A percentile compares a stretch with the other conserved stretches of the same genome.
Conservation (phyloP, 2,113 vertebrate species). For the Leucopternis melanops region DNA sequence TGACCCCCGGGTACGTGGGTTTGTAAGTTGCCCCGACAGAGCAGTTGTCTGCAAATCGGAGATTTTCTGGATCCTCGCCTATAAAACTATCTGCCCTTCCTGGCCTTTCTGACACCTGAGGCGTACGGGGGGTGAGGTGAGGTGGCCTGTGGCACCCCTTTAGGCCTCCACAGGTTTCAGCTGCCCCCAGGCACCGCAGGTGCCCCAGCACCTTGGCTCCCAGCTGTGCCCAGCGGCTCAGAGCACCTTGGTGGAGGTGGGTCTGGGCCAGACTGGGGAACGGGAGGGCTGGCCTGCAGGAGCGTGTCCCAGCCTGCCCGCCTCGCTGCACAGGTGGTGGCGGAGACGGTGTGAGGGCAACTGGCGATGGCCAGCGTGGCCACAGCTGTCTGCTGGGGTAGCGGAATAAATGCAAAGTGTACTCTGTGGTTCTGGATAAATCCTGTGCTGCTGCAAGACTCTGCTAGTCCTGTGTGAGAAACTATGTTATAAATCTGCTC, state of each 20-base stretch:
- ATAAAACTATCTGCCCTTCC: neutral
- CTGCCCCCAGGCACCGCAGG: neutral
- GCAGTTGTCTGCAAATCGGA: neutral
- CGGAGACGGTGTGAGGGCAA: fast-evolving
- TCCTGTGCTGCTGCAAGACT: neutral
- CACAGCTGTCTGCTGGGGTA: fast-evolving
- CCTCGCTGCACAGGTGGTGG: fast-evolving
- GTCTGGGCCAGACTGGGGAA: fast-evolving
- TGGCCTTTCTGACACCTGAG: neutral
- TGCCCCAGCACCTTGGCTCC: fast-evolving
- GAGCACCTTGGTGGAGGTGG: fast-evolving
- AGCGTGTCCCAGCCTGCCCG: fast-evolving
- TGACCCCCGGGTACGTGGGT: fast-evolving
- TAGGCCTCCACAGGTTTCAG: neutral
- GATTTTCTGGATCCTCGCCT: too few species aligned
- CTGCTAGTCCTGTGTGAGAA: neutral
- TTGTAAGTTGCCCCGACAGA: neutral
- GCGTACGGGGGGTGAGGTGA: neutral
- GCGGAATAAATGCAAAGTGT: fast-evolving
- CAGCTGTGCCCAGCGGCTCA: fast-evolving
- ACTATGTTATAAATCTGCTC: fast-evolving
- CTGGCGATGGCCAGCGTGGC: fast-evolving
- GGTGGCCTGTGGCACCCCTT: neutral
- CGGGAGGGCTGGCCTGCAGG: fast-evolving
- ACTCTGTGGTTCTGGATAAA: neutral